Base-by-base conservation (phyloP, 2,113 vertebrate genomes). In the Lichenostomus cassidix region DNA sequence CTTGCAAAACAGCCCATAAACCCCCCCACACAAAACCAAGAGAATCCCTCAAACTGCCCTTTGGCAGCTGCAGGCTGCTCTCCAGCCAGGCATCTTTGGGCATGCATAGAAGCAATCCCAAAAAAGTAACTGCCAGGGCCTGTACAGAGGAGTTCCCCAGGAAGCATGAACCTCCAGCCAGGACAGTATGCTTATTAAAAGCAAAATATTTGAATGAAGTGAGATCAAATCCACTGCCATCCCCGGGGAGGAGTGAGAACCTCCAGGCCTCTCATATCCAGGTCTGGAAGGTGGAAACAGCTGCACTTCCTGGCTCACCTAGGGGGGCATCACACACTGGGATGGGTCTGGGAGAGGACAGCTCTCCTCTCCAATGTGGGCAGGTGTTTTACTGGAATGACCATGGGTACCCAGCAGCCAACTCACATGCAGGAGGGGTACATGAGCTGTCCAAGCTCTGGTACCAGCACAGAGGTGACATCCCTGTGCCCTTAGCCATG, bases 391-490 rank as follows among this genome's bases (percentile, higher is more conserved):
- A 6, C 33, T 35, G 24, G 13, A 44, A 5, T 39, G 37, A 44
- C 24, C 3, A 7, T 16, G 33, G 23, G 20, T 37, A 31, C 22
- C 33, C 35, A 67, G 47, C 56, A 89, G 39, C 31, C 4, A 0
- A 1, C 42, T 74, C 4, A 0, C 28, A 4, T 29, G 50, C 68
- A 49, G 62, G 56, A 55, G 23, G 24, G 25, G 15, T 33, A 5
- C 2, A 0, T 7, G 27, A 9, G 35, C 8, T 1, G 23, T 44
- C 17, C 56, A 35, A 37, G 73, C 27, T 39, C 46, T 1, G 0
- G 15, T 39, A 13, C 63, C 7, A 6, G 58, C 37, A 69, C 44
- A 65, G 74, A 42, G 59, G 25, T 58, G 7, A 3, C 12, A 22
- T 37, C 41, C 24, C 65, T 6, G 6, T 68, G 35, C 63, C 71